These are phyloP conservation scores for Anoplius nigerrimus DNA, from an alignment of 2,888 invertebrate species.

Conservation along the genomic window DNA sequence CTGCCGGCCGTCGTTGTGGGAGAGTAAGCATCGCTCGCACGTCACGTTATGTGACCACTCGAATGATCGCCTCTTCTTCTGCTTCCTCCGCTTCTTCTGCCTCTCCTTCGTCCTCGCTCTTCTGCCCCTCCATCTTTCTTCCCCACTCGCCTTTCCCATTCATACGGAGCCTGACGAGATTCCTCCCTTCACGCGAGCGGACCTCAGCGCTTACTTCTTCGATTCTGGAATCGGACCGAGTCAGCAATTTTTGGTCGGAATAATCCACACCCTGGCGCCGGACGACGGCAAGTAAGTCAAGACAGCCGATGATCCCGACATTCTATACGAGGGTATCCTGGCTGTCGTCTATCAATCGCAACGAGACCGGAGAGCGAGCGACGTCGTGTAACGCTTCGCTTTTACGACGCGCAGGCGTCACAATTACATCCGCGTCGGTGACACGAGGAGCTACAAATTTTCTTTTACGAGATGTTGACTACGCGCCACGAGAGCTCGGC, in stretches of 20 bases:
- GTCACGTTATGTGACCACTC: conserved; percentile 67
- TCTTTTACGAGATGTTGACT: conserved; percentile 52
- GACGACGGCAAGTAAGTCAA: no score
- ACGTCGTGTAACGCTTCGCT: conserved; percentile 19
- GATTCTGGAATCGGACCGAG: no score
- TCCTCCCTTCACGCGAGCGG: no score
- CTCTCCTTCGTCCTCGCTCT: not conserved
- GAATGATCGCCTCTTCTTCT: conserved; percentile 41
- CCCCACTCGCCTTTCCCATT: conserved; percentile 23
- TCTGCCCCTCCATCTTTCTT: conserved; percentile 9
- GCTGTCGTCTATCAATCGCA: not conserved
- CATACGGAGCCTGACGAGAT: conserved; percentile 27
- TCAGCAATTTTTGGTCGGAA: no score
- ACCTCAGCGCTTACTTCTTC: no score
- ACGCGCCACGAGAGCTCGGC: conserved; percentile 19
- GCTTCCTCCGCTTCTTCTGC: conserved; percentile 24
- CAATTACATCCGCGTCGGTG: conserved; percentile 39
- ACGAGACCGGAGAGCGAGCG: conserved; percentile 3
- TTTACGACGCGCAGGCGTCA: conserved; percentile 44
- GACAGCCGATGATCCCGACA: no score
- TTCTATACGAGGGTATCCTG: not conserved
- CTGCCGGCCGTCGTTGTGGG: conserved; percentile 72
- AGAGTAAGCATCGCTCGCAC: conserved; percentile 73
- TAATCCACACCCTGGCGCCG: no score
- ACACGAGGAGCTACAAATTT: conserved; percentile 51